A percentile compares a stretch with the other conserved stretches of the same genome.
phyloP scores from a whole-genome alignment of 92 coral and sea anemone genomes.

The Paramuricea clavata region DNA sequence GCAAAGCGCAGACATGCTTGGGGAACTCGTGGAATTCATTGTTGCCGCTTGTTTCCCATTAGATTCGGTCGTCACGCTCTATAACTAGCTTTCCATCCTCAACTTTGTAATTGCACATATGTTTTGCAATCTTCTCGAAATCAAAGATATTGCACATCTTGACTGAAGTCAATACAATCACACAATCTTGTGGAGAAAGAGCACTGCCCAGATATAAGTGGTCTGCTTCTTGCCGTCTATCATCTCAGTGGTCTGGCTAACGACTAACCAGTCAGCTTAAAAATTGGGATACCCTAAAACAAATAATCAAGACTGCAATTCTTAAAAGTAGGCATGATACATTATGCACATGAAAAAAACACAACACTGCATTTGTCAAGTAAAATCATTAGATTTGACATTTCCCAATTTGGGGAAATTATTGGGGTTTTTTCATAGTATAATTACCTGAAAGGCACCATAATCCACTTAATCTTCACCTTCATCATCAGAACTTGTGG shows the following conservation, averaged over 20 bases:
- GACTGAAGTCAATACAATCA: slow-evolving; percentile 7
- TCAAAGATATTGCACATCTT: slow-evolving; percentile 2
- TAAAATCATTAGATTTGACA: not conserved
- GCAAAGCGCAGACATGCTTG: no score
- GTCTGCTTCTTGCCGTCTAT: no score
- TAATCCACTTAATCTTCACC: not conserved
- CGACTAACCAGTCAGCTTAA: no score
- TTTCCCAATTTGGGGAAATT: not conserved
- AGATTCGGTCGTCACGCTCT: not conserved
- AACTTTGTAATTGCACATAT: slow-evolving; percentile 1
- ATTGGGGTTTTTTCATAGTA: not conserved
- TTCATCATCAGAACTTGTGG: slow-evolving; percentile 5
- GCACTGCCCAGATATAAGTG: not conserved
- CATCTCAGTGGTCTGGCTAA: no score
- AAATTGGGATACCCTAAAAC: no score
- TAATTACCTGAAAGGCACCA: slow-evolving; percentile 29
- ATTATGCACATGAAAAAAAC: no score
- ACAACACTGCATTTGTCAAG: no score
- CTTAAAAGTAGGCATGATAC: no score
- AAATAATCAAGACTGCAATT: no score
- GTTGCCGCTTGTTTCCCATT: slow-evolving; percentile 27
- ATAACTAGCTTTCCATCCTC: slow-evolving; percentile 4
- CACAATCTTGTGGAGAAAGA: not conserved
- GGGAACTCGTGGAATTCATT: no score
- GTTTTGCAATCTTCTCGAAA: slow-evolving; percentile 8